A percentile compares a stretch with the other conserved stretches of the same genome.
phyloP scores from a whole-genome alignment of 2,888 invertebrate genomes.

The Sepiola atlantica region DNA sequence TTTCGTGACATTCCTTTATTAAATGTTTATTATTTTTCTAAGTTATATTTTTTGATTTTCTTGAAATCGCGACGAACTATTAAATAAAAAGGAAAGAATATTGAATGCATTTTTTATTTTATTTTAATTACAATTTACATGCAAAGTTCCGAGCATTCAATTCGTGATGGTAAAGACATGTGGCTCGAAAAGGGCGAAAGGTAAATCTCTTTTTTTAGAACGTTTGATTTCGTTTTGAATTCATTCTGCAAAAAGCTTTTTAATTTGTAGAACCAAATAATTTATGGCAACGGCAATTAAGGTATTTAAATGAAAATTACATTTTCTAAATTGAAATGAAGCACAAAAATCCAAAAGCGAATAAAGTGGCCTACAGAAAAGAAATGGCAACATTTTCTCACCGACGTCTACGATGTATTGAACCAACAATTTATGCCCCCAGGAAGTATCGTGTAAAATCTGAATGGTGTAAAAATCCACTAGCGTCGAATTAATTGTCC shows the following conservation, averaged over 20 bases:
- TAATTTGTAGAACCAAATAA: background rate
- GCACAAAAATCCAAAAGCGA: no score
- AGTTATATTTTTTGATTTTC: background rate
- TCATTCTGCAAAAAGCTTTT: background rate
- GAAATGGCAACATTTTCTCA: background rate
- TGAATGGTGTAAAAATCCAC: no score
- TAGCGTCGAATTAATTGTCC: no score
- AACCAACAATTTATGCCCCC: no score
- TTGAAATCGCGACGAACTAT: background rate
- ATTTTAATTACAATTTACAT: slow-evolving; percentile 4
- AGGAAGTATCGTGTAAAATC: no score
- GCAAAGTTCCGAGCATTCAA: background rate
- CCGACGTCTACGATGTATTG: no score
- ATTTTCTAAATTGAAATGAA: background rate
- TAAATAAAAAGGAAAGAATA: background rate
- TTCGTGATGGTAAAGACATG: background rate
- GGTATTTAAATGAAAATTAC: background rate
- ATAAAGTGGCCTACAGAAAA: background rate
- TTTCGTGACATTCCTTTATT: background rate
- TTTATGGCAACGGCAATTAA: background rate
- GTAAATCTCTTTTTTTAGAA: background rate
- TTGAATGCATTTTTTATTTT: background rate
- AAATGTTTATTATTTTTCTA: background rate
- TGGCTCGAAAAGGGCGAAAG: background rate
- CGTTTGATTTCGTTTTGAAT: background rate